Base-by-base conservation (phyloP, 1,140 invertebrate species). In the Papilio polyxenes region DNA sequence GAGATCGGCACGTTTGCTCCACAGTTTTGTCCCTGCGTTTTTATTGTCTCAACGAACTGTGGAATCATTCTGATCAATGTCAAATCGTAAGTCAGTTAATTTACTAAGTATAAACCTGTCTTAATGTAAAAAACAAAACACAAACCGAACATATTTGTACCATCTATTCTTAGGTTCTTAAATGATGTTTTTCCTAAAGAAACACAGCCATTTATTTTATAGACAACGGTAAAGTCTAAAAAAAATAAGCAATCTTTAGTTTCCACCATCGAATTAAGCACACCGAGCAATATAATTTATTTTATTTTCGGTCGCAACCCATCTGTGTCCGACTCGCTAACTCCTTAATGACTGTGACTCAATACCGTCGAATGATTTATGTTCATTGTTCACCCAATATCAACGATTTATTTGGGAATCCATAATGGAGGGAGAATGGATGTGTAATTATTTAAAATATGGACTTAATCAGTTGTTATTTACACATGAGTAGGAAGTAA, bases 341-440 rank as follows among this genome's bases (percentile, higher is more conserved):
- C 86, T 82, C 78, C 80, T 78, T 86, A 88, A 86, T 87, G 84
- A 84, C 84, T 77, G 82, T 90, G 87, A 89, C 83, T 89, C 89
- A 89, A 88, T 89, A 86, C 81, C 83, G 86, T 84, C 85, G 85
- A 91, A 87, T 88, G 89, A 91, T 91, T 90, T 91, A 89, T 86
- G 65, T 82, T 80, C 86, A 85, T 86, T 83, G 75, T 84, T 62
- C 81, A 78, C 82, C 81, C 51, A 44, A 75, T 82, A 74, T 82
- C 76, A 59, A 65, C 56, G 20, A 80, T 82, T 82, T 81, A 84
- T 69, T 84, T 62, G 51, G 20, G 51, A 77, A 62, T 62, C 77
- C 77, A 79, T 59, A 79, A 79, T 79, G 15, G 76, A 76, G 20
- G 13, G 65, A 76, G 75, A 76, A 23, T 51, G 51, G 56, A 79